Base-by-base conservation (phyloP, 1,140 invertebrate genomes). In the Phenacoccus solenopsis region DNA sequence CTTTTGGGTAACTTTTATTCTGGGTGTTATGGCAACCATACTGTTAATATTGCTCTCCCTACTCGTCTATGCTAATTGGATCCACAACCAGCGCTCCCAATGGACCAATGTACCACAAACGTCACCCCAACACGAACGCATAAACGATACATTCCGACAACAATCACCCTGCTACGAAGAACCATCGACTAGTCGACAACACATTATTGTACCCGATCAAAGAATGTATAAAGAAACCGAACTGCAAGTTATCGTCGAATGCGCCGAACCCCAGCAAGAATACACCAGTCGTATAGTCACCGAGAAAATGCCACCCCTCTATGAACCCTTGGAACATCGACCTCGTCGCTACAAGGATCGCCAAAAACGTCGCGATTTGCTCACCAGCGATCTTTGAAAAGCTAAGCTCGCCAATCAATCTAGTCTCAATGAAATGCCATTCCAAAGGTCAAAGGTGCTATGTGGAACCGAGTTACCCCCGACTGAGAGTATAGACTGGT, bases 191-290 rank as follows among this genome's bases (percentile, higher is more conserved):
- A 73, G 61, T 27, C 72, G 69, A 22, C 68, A 74, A 64, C 68
- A 67, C 32, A 72, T 74, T 20, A 81, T 91, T 77, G 87, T 91
- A 28, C 90, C 90, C 0, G 89, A 91, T 69, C 86, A 88, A 0
- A 84, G 87, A 75, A 86, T 88, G 12, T 92, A 92, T 78, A 83
- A 86, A 75, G 89, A 92, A 79, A 91, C 89, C 3, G 89, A 91
- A 78, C 84, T 91, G 74, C 87, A 91, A 78, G 87, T 91, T 73
- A 86, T 91, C 76, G 87, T 90, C 68, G 90, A 92, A 81, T 87
- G 86, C 76, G 86, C 89, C 10, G 87, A 90, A 77, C 84, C 90
- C 13, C 59, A 10, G 9, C 59, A 64, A 25, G 59, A 25, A 27
- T 64, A 20, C 22, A 27, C 59, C 12, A 49, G 38, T 49, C 38